Evolutionary conservation across 2,888 invertebrate species (phyloP).

Genomic region (Drosophila mimica): DNA sequence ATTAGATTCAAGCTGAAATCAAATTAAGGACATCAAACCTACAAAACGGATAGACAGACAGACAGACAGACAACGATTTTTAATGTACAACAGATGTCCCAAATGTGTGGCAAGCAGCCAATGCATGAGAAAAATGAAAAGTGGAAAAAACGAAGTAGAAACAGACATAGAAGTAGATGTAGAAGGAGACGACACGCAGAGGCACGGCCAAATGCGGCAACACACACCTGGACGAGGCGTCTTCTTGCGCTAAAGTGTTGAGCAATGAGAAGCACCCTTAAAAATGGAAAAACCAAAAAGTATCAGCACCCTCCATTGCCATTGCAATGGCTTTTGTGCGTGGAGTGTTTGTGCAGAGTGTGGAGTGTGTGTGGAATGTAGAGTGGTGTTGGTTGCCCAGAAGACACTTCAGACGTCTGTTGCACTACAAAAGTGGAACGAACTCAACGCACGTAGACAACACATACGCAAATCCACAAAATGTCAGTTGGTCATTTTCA

Average conservation of each 20-base stretch:
- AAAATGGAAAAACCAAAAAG: conserved; percentile 50
- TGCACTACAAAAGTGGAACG: conserved; percentile 66
- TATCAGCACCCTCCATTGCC: conserved; percentile 12
- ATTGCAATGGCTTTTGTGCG: conserved; percentile 22
- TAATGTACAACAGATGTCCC: conserved; percentile 59
- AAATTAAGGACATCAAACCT: conserved; percentile 26
- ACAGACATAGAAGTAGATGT: background rate
- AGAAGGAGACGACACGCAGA: conserved; percentile 26
- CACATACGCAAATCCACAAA: conserved; percentile 44
- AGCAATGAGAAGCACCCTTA: conserved; percentile 69
- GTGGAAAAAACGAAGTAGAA: conserved; percentile 41
- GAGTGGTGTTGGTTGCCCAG: conserved; percentile 24
- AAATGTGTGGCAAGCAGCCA: conserved; percentile 47
- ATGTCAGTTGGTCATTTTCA: conserved; percentile 36
- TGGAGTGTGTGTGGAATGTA: background rate
- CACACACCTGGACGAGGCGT: conserved; percentile 67
- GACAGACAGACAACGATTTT: conserved; percentile 2
- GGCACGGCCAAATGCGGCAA: conserved; percentile 14
- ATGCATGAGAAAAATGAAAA: conserved; percentile 64
- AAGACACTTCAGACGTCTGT: conserved; percentile 55
- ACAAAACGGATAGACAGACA: background rate
- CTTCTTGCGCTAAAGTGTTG: conserved; percentile 56
- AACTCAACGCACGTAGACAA: conserved; percentile 38
- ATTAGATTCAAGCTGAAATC: conserved; percentile 32
- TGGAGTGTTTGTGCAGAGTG: conserved; percentile 1